These are phyloP conservation scores for Chrysocyon brachyurus DNA, from an alignment of 2,797 vertebrate species.

Conservation along the genomic window DNA sequence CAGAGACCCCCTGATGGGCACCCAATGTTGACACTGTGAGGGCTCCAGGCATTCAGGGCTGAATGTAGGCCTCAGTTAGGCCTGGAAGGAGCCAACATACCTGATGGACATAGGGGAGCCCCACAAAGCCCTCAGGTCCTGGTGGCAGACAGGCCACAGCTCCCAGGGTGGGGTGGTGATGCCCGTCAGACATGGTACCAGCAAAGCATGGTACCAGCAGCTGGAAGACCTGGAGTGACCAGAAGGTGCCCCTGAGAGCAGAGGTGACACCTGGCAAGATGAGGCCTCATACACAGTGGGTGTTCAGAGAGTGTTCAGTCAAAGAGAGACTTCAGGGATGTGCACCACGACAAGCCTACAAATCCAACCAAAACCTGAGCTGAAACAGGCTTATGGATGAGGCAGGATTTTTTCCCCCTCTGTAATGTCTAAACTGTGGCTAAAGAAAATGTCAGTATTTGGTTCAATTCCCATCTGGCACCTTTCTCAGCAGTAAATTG, in stretches of 20 bases:
- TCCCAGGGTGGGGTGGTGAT: neutral
- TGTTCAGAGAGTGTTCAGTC: no score
- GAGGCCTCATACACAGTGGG: neutral
- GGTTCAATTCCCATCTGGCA: constrained; percentile 40
- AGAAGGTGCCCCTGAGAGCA: neutral
- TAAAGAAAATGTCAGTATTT: constrained; percentile 48
- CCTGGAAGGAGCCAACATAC: neutral
- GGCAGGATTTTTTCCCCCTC: no score
- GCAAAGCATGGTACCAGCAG: neutral
- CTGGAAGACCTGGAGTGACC: fast-evolving
- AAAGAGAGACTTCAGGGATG: neutral
- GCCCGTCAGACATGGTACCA: fast-evolving
- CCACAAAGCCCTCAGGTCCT: neutral
- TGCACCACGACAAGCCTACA: neutral
- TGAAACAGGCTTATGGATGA: neutral
- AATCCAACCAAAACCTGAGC: neutral
- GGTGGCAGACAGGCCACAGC: fast-evolving
- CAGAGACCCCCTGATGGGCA: neutral
- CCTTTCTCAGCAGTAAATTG: constrained; percentile 59
- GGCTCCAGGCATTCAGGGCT: fast-evolving
- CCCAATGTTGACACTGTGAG: fast-evolving
- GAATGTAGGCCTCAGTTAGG: fast-evolving
- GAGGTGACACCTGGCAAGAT: neutral
- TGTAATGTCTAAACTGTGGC: constrained; percentile 1
- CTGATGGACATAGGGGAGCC: neutral